Base-by-base conservation (phyloP, 2,888 invertebrate genomes). In the Dynastes maya region DNA sequence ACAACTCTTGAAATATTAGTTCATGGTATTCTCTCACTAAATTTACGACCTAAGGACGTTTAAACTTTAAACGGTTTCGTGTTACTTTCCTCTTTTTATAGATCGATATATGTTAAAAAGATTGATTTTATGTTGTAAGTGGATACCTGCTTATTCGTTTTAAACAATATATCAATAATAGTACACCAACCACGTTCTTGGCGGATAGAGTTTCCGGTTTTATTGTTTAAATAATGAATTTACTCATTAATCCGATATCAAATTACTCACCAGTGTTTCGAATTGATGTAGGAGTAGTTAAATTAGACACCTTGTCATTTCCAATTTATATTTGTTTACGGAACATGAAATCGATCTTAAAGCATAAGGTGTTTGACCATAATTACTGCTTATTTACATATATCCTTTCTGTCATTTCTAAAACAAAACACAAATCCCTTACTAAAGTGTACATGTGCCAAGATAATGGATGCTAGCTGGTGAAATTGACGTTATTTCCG, bases 1-100 rank as follows among this genome's bases (percentile, higher is more conserved):
- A 74, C 72, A 74, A 74, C 72, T 63, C 72, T 74, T 61, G 72
- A 74, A 74, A 74, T 74, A 74, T 74, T 61, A 61, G 72, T 45
- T 74, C 72, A 58, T 61, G 49, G n/a, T 74, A 27, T 40, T 61
- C 27, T 22, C 22, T 61, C 72, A 61, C 29, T 74, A 55, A 74
- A 74, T 74, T 74, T 74, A 74, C 63, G 72, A 74, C 45, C 45
- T 71, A 71, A 71, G 58, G 58, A 71, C 55, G 71, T 71, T 74
- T 74, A 61, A 74, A 49, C 72, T 61, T 45, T 61, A 61, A 74
- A 74, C 58, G 45, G 72, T 61, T 74, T 74, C 72, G 72, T 61
- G 61, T 74, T 74, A 74, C 72, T 37, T 16, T 71, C 40, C 63
- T 32, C 51, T 74, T 74, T 74, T 74, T 61, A 58, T 55, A 55